These are phyloP conservation scores for Eumerus sabulonum DNA, from an alignment of 2,888 invertebrate genomes.

Conservation along the genomic window DNA sequence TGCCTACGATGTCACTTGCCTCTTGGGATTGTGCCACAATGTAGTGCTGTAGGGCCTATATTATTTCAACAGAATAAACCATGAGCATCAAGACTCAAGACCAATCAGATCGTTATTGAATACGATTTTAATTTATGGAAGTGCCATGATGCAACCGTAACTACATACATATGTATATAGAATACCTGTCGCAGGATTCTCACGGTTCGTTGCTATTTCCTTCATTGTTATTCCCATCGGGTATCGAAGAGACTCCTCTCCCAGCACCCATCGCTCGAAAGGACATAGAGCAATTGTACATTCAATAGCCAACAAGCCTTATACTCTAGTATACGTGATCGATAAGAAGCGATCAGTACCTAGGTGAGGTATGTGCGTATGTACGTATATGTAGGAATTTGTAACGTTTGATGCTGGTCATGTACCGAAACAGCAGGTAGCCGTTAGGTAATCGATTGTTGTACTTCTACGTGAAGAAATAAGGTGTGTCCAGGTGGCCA, in stretches of 20 bases:
- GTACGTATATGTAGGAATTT: too few relatives aligned
- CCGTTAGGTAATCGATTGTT: not conserved
- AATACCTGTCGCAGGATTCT: slow-evolving; percentile 10
- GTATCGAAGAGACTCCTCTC: too few relatives aligned
- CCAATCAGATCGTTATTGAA: slow-evolving; percentile 18
- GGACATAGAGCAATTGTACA: not conserved
- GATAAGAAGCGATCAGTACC: too few relatives aligned
- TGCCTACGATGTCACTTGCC: too few relatives aligned
- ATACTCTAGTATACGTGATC: slow-evolving; percentile 25
- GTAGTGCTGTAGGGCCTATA: too few relatives aligned
- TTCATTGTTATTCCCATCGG: not conserved
- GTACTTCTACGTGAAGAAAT: slow-evolving; percentile 3
- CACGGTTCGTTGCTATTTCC: slow-evolving; percentile 2
- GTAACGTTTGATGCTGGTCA: too few relatives aligned
- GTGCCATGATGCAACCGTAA: not conserved
- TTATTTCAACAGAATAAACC: not conserved
- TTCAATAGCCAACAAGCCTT: not conserved
- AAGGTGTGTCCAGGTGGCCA: slow-evolving; percentile 22
- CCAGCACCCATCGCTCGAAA: not conserved
- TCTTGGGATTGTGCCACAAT: too few relatives aligned
- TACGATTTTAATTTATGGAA: not conserved
- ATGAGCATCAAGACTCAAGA: slow-evolving; percentile 12
- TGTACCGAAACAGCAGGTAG: slow-evolving; percentile 24
- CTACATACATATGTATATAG: too few relatives aligned
- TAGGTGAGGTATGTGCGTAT: too few relatives aligned